Conservation (phyloP, 2,888 invertebrate species). For the Amblyjoppa fuscipennis region DNA sequence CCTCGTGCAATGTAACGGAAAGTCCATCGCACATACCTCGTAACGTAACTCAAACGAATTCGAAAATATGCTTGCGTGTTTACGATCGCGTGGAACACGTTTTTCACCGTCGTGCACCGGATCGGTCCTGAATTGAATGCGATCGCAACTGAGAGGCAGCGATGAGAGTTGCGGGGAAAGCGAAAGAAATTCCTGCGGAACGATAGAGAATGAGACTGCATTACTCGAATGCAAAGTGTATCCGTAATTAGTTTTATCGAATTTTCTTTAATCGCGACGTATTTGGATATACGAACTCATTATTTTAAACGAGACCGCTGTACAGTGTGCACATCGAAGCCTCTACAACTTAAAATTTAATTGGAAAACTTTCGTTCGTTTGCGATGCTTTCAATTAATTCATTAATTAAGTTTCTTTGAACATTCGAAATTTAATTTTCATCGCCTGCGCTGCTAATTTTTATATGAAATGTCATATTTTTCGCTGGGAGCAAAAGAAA, state of each 20-base stretch:
- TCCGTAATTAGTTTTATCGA: background rate
- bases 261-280: background rate
- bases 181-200: background rate
- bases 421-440: background rate
- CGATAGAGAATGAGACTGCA: background rate
- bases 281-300: background rate
- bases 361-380: conserved; percentile 9
- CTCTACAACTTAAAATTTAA: background rate
- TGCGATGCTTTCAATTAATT: background rate
- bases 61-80: background rate
- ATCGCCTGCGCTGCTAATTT: background rate
- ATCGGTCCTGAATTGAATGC: background rate
- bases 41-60: background rate
- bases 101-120: background rate
- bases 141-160: background rate
- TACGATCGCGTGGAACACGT: background rate
- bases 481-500: background rate
- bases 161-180: background rate
- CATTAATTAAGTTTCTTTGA: background rate
- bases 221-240: background rate
- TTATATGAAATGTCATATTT: background rate
- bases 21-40: background rate
- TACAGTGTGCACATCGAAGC: background rate
- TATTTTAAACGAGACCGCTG: background rate
- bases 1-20: background rate